phyloP scores from a whole-genome alignment of 2,113 vertebrate genomes.

The Turdus rufiventris region DNA sequence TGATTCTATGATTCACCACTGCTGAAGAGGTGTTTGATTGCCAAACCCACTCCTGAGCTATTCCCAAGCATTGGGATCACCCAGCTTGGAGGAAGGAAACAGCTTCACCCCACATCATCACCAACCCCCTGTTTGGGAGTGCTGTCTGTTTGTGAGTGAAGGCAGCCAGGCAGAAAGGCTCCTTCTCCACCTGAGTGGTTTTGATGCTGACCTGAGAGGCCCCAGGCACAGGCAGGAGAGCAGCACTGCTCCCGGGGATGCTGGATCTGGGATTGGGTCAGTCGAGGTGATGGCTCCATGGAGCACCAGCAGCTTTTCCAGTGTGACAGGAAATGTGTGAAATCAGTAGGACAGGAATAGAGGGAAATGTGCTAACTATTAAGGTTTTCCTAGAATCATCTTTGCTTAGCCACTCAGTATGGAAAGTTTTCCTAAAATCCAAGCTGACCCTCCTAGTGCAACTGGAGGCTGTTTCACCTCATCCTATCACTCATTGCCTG shows the following conservation, averaged over 20 bases:
- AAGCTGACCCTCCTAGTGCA: background rate
- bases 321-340: background rate
- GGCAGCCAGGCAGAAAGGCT: background rate
- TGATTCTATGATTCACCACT: background rate
- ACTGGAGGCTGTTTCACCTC: background rate
- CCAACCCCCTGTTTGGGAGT: background rate
- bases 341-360: background rate
- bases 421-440: background rate
- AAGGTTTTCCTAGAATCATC: background rate
- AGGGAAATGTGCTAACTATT: background rate
- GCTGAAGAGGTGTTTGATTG: background rate
- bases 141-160: background rate
- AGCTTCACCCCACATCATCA: accelerated
- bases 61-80: background rate
- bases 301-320: background rate
- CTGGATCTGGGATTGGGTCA: accelerated
- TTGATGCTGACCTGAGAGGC: background rate
- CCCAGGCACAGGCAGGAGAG: background rate
- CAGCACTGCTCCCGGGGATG: background rate
- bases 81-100: background rate
- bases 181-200: background rate
- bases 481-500: background rate
- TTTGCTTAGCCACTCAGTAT: background rate
- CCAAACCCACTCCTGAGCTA: background rate
- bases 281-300: accelerated